Base-by-base conservation (phyloP, 2,888 invertebrate genomes). In the Gastracanthus pulcherrimus region DNA sequence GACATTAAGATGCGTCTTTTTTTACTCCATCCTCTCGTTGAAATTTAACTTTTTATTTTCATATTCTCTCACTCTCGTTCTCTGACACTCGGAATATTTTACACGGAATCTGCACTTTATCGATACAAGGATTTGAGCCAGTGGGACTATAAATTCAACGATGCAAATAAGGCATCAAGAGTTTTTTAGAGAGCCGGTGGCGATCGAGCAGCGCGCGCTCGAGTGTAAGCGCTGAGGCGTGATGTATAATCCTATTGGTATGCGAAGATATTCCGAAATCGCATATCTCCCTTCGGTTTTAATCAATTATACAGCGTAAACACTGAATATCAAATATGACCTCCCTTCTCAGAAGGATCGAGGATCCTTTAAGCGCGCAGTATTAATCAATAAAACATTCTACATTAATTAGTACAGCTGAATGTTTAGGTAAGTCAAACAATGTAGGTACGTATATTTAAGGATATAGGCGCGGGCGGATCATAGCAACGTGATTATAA, bases 401-500 rank as follows among this genome's bases (percentile, higher is more conserved):
- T 19, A 31, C 72, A 76, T 82, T 80, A 71, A 76, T 82, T 80
- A 72, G 66, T 64, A 45, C 60, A 76, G 58, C 62, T 62, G 69
- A 34, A 48, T 69, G 74, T 48, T 29, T 60, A 9, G 51, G 29
- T 55, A 69, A 66, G 11, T n/a, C n/a, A n/a, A 19, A 79, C 58
- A 67, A 64, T 74, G 38, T 34, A 45, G 45, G 9, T 31, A 48
- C 16, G 41, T n/a, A 23, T 19, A 2, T n/a, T 9, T 16, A 16
- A 60, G 67, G 29, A 58, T 13, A 48, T 58, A 31, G 26, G 48
- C n/a, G 64, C 62, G n/a, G 34, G 64, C 41, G 78, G 70, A 75
- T 78, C 77, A 66, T 31, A 62, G 76, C 26, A 70, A 55, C 26
- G 60, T 67, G 76, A 91, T 90, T 88, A 88, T 90, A 90, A 90